Base-by-base conservation (phyloP, 2,797 vertebrate species). In the Hoplostethus atlanticus region DNA sequence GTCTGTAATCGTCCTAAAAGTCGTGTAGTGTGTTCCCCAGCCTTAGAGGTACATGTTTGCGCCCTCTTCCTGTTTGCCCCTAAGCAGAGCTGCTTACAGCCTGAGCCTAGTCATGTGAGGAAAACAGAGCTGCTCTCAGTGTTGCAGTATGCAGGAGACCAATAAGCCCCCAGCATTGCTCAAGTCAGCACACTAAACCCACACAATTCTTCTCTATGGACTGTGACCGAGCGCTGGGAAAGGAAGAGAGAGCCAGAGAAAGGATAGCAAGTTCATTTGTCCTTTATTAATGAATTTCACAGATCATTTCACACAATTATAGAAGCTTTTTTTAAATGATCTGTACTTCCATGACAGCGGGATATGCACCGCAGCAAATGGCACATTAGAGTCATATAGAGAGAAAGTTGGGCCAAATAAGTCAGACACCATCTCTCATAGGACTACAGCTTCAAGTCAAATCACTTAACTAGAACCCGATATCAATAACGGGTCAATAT, bases 221-320 rank as follows among this genome's bases (percentile, higher is more conserved):
- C 62, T 42, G 17, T 47, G 52, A 76, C 53, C 63, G 36, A 66
- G 47, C 38, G 42, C 46, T 34, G 59, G 63, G 50, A 74, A 87
- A 86, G 87, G 71, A 93, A 76, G 76, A 63, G 59, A 86, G 44
- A 87, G 73, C 74, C 84, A 72, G 76, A 84, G 64, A 84, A 40
- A 83, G 57, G 38, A 79, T 58, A 83, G 66, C 87, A 79, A 84
- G 87, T 92, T 90, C 52, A 89, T 73, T 83, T 79, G 70, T 88
- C 73, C 80, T 95, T 95, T 94, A 94, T 95, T 95, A 47, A 76
- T 80, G 68, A 34, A 87, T 86, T 91, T 91, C 87, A 94, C 90
- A 93, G 69, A 83, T 88, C 46, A 91, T 85, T 88, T 89, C 80
- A 93, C 87, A 95, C 77, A 89, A 77, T 88, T 84, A 83, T 71